These are phyloP conservation scores for Neoitamus cyanurus DNA, from an alignment of 2,888 invertebrate genomes.

Conservation along the genomic window DNA sequence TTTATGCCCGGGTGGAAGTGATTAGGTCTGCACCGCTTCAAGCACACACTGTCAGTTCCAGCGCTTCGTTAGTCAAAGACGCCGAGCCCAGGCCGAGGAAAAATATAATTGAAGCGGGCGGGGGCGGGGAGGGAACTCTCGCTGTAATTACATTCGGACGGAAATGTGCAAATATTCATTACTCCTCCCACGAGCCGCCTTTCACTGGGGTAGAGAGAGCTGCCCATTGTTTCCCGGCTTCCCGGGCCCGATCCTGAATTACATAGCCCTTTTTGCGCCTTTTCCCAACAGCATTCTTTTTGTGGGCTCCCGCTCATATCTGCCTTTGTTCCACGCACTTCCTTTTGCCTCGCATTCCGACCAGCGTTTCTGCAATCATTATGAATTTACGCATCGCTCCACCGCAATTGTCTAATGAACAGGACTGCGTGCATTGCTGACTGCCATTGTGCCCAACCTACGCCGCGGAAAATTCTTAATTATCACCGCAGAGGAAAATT, in stretches of 20 bases:
- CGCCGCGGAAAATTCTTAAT: neutral
- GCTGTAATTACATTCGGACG: neutral
- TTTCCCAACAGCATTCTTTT: neutral
- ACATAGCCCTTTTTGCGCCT: neutral
- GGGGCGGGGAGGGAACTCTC: neutral
- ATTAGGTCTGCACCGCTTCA: neutral
- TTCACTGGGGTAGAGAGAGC: neutral
- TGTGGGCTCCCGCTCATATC: neutral
- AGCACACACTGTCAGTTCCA: neutral
- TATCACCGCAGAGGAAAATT: neutral
- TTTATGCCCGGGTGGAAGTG: neutral
- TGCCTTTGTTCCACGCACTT: neutral
- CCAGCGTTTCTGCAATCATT: neutral
- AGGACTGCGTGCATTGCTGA: neutral
- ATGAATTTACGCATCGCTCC: conserved; percentile 1
- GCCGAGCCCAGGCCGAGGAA: neutral
- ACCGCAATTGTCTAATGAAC: neutral
- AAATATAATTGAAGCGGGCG: neutral
- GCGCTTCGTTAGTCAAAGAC: neutral
- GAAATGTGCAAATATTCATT: conserved; percentile 5
- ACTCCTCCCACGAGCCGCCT: neutral
- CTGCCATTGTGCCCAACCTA: neutral
- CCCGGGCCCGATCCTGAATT: neutral
- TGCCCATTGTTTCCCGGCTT: neutral
- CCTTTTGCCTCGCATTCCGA: neutral